Evolutionary conservation across 2,797 vertebrate genomes (phyloP).

Genomic region (Poeciliopsis turneri): DNA sequence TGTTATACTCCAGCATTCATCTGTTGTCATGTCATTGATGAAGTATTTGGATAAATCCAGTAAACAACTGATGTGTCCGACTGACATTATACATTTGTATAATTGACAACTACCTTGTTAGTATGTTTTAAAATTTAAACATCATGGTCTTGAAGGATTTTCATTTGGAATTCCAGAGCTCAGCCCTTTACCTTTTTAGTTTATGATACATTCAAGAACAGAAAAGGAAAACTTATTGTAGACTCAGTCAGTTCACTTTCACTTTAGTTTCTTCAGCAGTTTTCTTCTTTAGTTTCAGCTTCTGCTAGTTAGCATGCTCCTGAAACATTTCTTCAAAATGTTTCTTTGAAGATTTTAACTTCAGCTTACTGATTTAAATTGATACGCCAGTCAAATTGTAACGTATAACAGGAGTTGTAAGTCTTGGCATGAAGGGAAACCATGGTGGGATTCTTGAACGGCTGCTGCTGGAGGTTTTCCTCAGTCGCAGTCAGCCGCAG

Average conservation of each 20-base stretch:
- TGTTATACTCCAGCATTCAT: not conserved
- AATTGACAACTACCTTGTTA: not conserved
- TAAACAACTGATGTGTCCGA: not conserved
- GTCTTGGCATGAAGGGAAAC: not conserved
- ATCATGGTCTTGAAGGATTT: not conserved
- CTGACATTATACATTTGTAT: not conserved
- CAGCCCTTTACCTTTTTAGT: not conserved
- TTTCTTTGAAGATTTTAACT: too few species aligned
- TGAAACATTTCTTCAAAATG: not conserved
- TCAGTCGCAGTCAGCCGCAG: not conserved
- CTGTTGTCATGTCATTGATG: not conserved
- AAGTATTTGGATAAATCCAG: not conserved
- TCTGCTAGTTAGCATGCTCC: not conserved
- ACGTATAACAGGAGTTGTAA: too few species aligned
- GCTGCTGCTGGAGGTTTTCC: conserved; percentile 9
- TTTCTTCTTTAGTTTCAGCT: not conserved
- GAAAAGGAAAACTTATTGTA: too few species aligned
- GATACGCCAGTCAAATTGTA: too few species aligned
- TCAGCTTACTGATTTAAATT: too few species aligned
- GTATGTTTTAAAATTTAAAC: not conserved
- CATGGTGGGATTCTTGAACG: accelerated
- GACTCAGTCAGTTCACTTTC: not conserved
- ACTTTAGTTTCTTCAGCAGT: not conserved
- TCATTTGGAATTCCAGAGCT: not conserved
- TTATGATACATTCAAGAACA: not conserved